Conservation (phyloP, 2,113 vertebrate species). For the Onychorhynchus coronatus region DNA sequence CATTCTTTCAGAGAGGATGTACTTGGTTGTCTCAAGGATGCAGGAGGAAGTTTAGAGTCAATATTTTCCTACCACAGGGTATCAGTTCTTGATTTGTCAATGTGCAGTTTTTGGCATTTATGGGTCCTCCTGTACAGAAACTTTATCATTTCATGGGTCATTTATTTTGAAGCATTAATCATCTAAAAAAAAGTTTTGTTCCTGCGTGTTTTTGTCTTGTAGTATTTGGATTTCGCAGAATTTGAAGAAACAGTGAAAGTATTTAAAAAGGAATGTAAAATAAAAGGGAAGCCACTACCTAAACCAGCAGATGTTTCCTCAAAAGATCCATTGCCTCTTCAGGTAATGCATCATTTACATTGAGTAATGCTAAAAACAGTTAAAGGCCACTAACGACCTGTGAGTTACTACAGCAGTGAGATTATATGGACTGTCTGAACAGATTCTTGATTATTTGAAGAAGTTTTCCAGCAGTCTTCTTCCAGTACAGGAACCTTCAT, state of each 20-base stretch:
- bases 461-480: background rate
- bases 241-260: constrained; percentile 86
- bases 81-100: background rate
- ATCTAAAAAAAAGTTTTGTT: background rate
- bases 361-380: background rate
- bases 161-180: background rate
- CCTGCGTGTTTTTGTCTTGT: background rate
- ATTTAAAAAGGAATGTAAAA: constrained; percentile 90
- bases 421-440: background rate
- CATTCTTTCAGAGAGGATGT: background rate
- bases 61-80: background rate
- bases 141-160: background rate
- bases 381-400: background rate
- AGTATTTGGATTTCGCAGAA: constrained; percentile 90
- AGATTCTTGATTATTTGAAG: background rate
- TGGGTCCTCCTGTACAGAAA: background rate
- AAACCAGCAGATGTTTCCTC: constrained; percentile 67
- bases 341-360: constrained; percentile 73
- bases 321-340: constrained; percentile 73
- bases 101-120: background rate
- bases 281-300: constrained; percentile 84
- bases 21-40: background rate
- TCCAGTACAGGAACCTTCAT: background rate
- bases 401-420: background rate
- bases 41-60: background rate